Base-by-base conservation (phyloP, 2,797 vertebrate genomes). In the Cyclopterus lumpus region DNA sequence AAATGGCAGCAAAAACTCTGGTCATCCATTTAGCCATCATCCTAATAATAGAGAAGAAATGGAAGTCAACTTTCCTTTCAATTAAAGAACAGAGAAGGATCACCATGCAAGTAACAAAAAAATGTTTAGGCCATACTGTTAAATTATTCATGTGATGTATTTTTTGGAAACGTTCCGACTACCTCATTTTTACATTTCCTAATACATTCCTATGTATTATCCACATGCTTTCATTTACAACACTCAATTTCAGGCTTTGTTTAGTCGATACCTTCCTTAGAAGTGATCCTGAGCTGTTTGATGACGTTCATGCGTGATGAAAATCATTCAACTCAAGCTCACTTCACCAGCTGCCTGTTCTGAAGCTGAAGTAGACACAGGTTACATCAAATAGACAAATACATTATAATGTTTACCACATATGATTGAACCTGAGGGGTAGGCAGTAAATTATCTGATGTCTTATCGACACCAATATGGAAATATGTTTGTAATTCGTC, bases 381-480 rank as follows among this genome's bases (percentile, higher is more conserved):
- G 22, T 53, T 6, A 44, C 49, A 69, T 38, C 3, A 72, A 71
- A 73, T 30, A 66, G 46, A 66, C 28, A 48, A 66, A 61, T 2
- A 77, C 8, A 30, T 32, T 68, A 12, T 26, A 69, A 46, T 77
- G 28, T 71, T 78, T 75, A 49, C 42, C 49, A 53, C 36, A 24
- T 80, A 42, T 46, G 63, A 80, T 71, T 67, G 65, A 81, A 78
- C 66, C 69, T 18, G 30, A 44, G 70, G 60, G 42, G 22, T 26
- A 49, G 63, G 63, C 28, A 20, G n/a, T 72, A 60, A 79, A 77
- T 81, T 66, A 78, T 65, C 55, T 49, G 53, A 15, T n/a, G 53
- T 67, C 34, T 67, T 54, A 79, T 64, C 3, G 20, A 59, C 61
- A 69, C 71, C 24, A 30, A 73, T 59, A 71, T 72, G 77, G 60